A percentile compares a stretch with the other conserved stretches of the same genome.
Evolutionary conservation across 2,888 invertebrate species (phyloP).

Genomic region (Cataglyphis rosenhaueri): DNA sequence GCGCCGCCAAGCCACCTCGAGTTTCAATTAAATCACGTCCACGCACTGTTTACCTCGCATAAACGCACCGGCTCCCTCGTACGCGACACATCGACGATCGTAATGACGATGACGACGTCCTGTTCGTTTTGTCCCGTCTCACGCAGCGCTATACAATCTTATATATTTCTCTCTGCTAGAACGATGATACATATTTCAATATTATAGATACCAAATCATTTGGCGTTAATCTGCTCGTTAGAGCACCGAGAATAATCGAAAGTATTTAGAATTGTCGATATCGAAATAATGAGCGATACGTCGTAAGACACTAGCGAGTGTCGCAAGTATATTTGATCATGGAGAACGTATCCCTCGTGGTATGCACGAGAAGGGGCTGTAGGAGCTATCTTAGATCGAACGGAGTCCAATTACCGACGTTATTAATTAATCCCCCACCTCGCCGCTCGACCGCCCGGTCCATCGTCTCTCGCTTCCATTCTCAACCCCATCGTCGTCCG

Average conservation of each 20-base stretch:
- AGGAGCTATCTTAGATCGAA: constrained; percentile 83
- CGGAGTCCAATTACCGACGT: constrained; percentile 83
- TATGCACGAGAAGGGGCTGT: constrained; percentile 71
- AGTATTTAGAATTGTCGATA: constrained; percentile 37
- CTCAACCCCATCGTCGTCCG: constrained; percentile 76
- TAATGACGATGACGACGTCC: constrained; percentile 67
- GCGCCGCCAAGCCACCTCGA: constrained; percentile 74
- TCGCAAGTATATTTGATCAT: constrained; percentile 66
- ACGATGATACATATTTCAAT: background rate
- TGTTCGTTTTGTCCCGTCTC: constrained; percentile 9
- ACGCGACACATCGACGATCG: constrained; percentile 46
- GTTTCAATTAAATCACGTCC: constrained; percentile 83
- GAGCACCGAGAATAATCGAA: constrained; percentile 5
- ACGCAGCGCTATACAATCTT: background rate
- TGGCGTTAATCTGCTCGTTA: background rate
- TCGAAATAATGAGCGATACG: constrained; percentile 20
- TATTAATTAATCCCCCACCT: constrained; percentile 82
- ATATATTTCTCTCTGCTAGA: background rate
- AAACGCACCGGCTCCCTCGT: constrained; percentile 75
- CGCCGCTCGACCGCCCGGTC: constrained; percentile 64
- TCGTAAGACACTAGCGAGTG: constrained; percentile 49
- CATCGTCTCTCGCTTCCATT: constrained; percentile 77
- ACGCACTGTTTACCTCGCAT: constrained; percentile 82
- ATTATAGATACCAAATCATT: background rate
- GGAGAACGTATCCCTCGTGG: constrained; percentile 70